Evolutionary conservation across 1,140 invertebrate species (phyloP), one percentile per base, ranked within the genome.

Genomic region (Episyrphus balteatus): DNA sequence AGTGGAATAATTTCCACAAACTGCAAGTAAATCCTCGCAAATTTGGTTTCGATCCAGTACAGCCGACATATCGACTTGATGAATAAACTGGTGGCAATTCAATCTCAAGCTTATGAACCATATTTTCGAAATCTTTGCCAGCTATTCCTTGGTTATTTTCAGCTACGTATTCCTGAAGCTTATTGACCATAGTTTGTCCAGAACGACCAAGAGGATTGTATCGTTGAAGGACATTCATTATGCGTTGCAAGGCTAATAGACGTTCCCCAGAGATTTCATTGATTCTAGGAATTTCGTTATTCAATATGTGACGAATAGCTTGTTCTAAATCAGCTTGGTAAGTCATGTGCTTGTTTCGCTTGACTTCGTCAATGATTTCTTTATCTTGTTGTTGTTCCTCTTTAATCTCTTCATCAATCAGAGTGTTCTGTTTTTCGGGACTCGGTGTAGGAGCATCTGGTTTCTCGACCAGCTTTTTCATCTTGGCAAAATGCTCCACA

Each of bases 1-100:
- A 88, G 63, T 99, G 96, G 66, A 98, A 99, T 48, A 95, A 72
- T 32, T 80, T 87, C 96, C 96, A 99, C 13, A 99, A 69, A 1
- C 89, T 84, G 72, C 96, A 99, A 1, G 93, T 88, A 66, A 92
- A 98, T n/a, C 93, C 92, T 41, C 95, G 76, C 42, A 74, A 77
- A 32, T 75, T 70, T 2, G 80, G 66, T 38, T 74, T 68, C 6
- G 60, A 64, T 8, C 52, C 55, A 56, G 76, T 74, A 65, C 96
- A 99, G 11, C 82, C 84, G 42, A 87, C 73, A 47, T 46, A 66
- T n/a, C 57, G 52, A 8, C 38, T 56, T 10, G 57, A 49, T 0
- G 64, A 62, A 46, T 56, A 67, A 11, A 65, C 48, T 3, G 55
- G 54, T 3, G 30, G 41, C 5, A 53, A 21, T 8, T 58, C 33